phyloP scores from a whole-genome alignment of 1,140 invertebrate species.

The Pentalonia nigronervosa region DNA sequence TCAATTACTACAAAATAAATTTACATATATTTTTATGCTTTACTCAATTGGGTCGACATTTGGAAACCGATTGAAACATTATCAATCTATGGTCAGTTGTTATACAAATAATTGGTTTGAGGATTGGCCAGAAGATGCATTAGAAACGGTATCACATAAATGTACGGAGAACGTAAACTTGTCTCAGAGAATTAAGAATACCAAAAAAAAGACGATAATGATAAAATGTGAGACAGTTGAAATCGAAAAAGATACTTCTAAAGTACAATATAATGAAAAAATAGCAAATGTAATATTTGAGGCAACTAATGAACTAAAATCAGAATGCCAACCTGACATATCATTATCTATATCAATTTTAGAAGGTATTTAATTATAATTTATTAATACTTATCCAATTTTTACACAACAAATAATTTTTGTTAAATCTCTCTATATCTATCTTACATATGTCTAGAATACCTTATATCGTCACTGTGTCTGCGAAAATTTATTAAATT shows the following conservation, averaged over 20 bases:
- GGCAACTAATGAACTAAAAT: conserved; percentile 80
- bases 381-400: background rate
- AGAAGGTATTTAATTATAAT: conserved; percentile 65
- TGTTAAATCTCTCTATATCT: no score
- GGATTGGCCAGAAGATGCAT: conserved; percentile 88
- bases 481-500: no score
- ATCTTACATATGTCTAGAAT: no score
- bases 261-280: conserved; percentile 88
- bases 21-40: conserved; percentile 90
- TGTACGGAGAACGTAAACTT: conserved; percentile 82
- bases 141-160: conserved; percentile 87
- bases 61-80: conserved; percentile 80
- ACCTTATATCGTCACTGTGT: no score
- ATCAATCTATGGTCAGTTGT: conserved; percentile 91
- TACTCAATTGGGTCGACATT: conserved; percentile 87
- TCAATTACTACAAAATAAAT: conserved; percentile 83
- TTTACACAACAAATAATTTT: no score
- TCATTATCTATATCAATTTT: conserved; percentile 88
- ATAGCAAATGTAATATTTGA: conserved; percentile 87
- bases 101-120: conserved; percentile 97
- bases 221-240: conserved; percentile 84
- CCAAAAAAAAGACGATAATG: conserved; percentile 82
- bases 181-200: conserved; percentile 73
- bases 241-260: conserved; percentile 83
- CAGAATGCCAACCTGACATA: conserved; percentile 90